Percentiles rank a stretch among this genome's conserved stretches.
phyloP scores from a whole-genome alignment of 92 coral and sea anemone genomes.

The Palythoa grandiflora region DNA sequence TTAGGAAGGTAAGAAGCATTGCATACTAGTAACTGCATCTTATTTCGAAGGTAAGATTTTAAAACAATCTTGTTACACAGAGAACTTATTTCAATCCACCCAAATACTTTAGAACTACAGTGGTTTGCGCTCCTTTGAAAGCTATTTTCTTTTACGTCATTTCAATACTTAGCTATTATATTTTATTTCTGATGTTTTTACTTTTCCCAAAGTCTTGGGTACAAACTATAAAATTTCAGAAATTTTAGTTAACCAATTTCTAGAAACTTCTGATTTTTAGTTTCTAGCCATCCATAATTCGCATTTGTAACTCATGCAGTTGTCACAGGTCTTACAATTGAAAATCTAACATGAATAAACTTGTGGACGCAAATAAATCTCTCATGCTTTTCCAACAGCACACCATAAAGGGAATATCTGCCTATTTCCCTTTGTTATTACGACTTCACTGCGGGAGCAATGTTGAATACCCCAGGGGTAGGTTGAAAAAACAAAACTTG shows the following conservation, averaged over 20 bases:
- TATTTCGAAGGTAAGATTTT: background rate
- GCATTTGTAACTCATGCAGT: no score
- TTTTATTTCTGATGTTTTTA: no score
- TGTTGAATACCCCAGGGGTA: background rate
- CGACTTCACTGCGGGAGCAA: slow-evolving; percentile 27
- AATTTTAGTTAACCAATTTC: no score
- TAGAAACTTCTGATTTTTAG: no score
- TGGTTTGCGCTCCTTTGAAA: background rate
- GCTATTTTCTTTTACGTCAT: background rate
- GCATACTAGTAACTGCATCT: background rate
- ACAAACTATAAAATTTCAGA: no score
- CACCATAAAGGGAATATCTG: slow-evolving; percentile 42
- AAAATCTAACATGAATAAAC: background rate
- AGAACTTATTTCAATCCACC: background rate
- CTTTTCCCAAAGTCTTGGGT: no score
- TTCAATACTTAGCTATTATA: no score
- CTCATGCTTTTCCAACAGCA: background rate
- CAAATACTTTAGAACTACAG: background rate
- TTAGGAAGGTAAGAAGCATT: slow-evolving; percentile 11
- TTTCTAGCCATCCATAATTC: no score
- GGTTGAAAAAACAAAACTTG: background rate
- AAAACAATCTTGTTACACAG: background rate
- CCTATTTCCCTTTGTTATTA: slow-evolving; percentile 21
- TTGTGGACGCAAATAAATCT: background rate
- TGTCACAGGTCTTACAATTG: no score